phyloP scores from a whole-genome alignment of 2,113 vertebrate genomes.

The Hippocampus mohnikei region DNA sequence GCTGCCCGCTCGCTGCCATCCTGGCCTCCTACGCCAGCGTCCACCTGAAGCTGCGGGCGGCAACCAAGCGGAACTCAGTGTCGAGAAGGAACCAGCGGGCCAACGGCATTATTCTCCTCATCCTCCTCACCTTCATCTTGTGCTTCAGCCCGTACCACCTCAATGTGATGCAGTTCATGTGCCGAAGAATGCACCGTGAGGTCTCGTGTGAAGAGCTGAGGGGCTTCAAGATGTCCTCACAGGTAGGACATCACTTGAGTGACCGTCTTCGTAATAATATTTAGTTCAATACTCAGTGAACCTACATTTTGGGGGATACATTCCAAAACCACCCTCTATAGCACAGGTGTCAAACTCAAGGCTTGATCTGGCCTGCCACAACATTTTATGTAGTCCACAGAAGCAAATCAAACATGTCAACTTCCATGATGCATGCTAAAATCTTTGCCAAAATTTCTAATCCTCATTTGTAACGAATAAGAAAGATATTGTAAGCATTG shows the following conservation, averaged over 20 bases:
- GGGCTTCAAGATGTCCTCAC: constrained; percentile 77
- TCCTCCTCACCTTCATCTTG: constrained; percentile 72
- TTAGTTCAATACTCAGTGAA: background rate
- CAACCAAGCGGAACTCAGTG: constrained; percentile 67
- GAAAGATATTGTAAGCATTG: too few species aligned
- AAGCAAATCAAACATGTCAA: too few species aligned
- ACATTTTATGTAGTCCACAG: too few species aligned
- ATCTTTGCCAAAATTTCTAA: too few species aligned
- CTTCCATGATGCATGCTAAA: too few species aligned
- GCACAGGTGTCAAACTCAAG: too few species aligned
- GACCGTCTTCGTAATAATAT: background rate
- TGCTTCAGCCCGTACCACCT: constrained; percentile 83
- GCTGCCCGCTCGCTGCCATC: constrained; percentile 72
- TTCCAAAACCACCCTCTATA: too few species aligned
- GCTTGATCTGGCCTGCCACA: too few species aligned
- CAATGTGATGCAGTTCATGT: constrained; percentile 78
- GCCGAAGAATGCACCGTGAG: constrained; percentile 60
- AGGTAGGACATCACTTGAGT: constrained; percentile 51
- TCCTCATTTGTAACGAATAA: too few species aligned
- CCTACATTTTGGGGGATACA: too few species aligned
- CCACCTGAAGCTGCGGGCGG: constrained; percentile 73
- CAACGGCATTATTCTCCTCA: constrained; percentile 74
- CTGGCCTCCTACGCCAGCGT: constrained; percentile 76
- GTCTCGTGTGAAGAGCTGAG: constrained; percentile 68
- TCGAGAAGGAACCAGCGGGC: constrained; percentile 67